phyloP scores from a whole-genome alignment of 2,797 vertebrate species.

The Myripristis jacobus region DNA sequence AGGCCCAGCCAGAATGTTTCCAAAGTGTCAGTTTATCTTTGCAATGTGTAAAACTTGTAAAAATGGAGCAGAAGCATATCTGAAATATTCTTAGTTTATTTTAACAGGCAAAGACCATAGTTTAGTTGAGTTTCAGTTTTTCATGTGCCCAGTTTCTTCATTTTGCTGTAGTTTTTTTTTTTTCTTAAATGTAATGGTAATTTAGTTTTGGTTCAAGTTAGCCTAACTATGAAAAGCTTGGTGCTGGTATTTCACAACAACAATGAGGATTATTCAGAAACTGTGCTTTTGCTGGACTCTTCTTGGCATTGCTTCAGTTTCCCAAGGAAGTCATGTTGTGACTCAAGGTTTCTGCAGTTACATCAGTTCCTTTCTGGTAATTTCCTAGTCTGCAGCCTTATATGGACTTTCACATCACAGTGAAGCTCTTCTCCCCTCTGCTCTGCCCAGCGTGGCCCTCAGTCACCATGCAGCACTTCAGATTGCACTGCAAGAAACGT shows the following conservation, averaged over 20 bases:
- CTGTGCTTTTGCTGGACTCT: constrained; percentile 45
- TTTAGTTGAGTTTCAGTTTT: constrained; percentile 6
- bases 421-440: constrained; percentile 67
- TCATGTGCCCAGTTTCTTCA: background rate
- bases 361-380: constrained; percentile 91
- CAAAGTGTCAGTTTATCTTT: background rate
- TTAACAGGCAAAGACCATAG: background rate
- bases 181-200: background rate
- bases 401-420: constrained; percentile 87
- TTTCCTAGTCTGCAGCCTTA: constrained; percentile 92
- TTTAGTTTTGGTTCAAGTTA: constrained; percentile 21
- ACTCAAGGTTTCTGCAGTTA: constrained; percentile 92
- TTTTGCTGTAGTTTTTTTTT: background rate
- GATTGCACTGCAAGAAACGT: constrained; percentile 40
- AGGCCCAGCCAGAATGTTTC: background rate
- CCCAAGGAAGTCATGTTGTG: constrained; percentile 88
- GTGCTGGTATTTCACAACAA: constrained; percentile 27
- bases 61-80: background rate
- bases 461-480: constrained; percentile 60
- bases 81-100: background rate
- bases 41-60: background rate
- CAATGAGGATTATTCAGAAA: constrained; percentile 50
- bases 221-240: constrained; percentile 10
- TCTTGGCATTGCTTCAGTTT: constrained; percentile 81
- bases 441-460: constrained; percentile 62